Percentiles rank a stretch among this genome's conserved stretches.
phyloP scores from a whole-genome alignment of 1,140 invertebrate species.

The Neuroterus valhalla region DNA sequence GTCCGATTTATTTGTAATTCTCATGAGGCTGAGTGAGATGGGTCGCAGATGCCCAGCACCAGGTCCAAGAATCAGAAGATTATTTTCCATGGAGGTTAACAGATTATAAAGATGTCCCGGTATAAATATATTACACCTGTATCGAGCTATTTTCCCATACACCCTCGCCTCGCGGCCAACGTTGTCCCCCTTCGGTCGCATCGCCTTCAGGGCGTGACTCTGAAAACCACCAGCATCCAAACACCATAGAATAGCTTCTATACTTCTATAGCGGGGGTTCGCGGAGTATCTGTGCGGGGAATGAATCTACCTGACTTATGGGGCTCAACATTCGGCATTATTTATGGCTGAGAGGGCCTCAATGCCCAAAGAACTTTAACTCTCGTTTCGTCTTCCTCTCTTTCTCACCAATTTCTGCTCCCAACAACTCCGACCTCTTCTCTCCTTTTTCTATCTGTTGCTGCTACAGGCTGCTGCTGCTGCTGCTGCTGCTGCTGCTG shows the following conservation, averaged over 20 bases:
- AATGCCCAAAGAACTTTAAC: constrained; percentile 56
- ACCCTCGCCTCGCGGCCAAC: constrained; percentile 48
- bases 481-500: no score
- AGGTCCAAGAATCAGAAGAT: constrained; percentile 43
- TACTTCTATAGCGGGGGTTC: constrained; percentile 44
- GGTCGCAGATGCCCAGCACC: constrained; percentile 21
- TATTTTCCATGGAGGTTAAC: constrained; percentile 60
- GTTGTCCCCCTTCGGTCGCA: constrained; percentile 42
- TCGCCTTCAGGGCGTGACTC: constrained; percentile 69
- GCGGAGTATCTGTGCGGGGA: constrained; percentile 54
- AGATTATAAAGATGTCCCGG: constrained; percentile 69
- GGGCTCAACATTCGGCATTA: constrained; percentile 70
- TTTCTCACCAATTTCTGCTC: constrained; percentile 12
- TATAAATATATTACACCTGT: constrained; percentile 66
- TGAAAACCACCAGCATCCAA: constrained; percentile 72
- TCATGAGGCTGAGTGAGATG: neutral
- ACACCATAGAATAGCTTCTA: constrained; percentile 56
- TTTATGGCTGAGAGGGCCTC: constrained; percentile 65
- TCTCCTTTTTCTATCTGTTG: constrained; percentile 8
- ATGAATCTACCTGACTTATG: constrained; percentile 73
- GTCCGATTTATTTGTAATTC: constrained; percentile 1
- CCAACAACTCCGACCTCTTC: constrained; percentile 2
- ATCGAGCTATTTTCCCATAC: constrained; percentile 53
- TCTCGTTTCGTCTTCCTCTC: constrained; percentile 34
- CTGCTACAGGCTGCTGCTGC: no score